Base-by-base conservation (phyloP, 1,140 invertebrate species). In the Ostrea edulis region DNA sequence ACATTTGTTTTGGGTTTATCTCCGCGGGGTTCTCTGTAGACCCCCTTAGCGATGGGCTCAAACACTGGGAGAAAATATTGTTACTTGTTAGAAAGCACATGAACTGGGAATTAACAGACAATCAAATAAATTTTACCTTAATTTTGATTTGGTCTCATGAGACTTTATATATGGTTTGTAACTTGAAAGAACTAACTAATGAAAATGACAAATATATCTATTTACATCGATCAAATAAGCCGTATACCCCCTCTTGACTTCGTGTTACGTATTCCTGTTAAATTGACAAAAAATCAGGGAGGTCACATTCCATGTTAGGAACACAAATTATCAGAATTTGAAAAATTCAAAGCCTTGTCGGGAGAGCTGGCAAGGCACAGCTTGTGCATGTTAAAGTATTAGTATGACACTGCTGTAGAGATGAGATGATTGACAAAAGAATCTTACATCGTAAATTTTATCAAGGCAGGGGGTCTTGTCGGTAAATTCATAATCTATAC, bases 161-260 rank as follows among this genome's bases (percentile, higher is more conserved):
- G 68, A 35, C 68, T 25, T 35, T 77, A 77, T 35, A 25, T 29
- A 77, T 77, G 25, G 29, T 77, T 22, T 77, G 68, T 62, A 14
- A 77, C 29, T 77, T 77, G 29, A 77, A 29, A 77, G 68, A 77
- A 77, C 22, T 25, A 17, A 14, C 29, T 77, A 77, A 77, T 77
- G 68, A 77, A 77, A 25, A 77, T 14, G 68, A 35, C 68, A 77
- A 77, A 77, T 25, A 77, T 25, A 77, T 77, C 25, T 77, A 35
- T 77, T 77, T 25, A 29, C 68, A 77, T 29, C 29, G 68, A 77
- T 77, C 25, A 77, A 77, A 77, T 77, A 77, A 77, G 7, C 68
- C 68, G 12, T 35, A 29, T 25, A 25, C 68, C 68, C 68, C 25
- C 68, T 77, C 68, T 77, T 77, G 68, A 77, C 68, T 77, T 25